These are phyloP conservation scores for Anneissia japonica DNA, from an alignment of 35 echinoderm and acorn worm species.

Conservation along the genomic window DNA sequence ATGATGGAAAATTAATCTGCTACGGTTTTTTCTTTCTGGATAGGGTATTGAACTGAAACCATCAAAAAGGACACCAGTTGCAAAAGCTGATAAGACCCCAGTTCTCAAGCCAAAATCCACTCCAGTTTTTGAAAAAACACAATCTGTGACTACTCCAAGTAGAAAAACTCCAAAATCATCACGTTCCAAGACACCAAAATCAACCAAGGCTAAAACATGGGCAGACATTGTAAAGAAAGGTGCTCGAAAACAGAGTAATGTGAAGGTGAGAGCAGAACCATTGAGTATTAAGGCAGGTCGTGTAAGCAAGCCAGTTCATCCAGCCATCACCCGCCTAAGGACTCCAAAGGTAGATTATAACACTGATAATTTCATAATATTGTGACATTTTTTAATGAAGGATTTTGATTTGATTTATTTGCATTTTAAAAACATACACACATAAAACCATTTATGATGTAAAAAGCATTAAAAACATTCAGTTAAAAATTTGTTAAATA, in stretches of 20 bases:
- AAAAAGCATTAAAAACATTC: too few species aligned
- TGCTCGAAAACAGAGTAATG: not conserved
- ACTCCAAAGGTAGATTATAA: not conserved
- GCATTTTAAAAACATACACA: too few species aligned
- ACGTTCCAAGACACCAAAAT: slow-evolving; percentile 24
- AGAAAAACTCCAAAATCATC: slow-evolving; percentile 46
- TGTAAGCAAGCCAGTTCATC: not conserved
- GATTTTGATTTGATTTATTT: too few species aligned
- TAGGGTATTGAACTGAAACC: slow-evolving; percentile 23
- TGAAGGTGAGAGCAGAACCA: not conserved
- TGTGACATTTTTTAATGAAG: too few species aligned
- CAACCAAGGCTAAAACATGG: slow-evolving; percentile 53
- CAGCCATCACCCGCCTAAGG: not conserved
- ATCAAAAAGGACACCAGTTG: slow-evolving; percentile 24
- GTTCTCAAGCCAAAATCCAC: not conserved
- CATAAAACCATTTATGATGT: too few species aligned
- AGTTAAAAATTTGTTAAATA: too few species aligned
- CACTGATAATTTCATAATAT: too few species aligned
- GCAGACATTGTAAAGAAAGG: slow-evolving; percentile 93
- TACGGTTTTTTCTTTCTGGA: not conserved
- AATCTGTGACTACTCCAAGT: not conserved
- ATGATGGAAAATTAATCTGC: too few species aligned
- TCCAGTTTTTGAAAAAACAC: slow-evolving; percentile 2
- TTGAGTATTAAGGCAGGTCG: not conserved
- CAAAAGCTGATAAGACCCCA: slow-evolving; percentile 49